Percentiles rank a stretch among this genome's conserved stretches.
phyloP scores from a whole-genome alignment of 2,113 vertebrate genomes.

The Promerops cafer region DNA sequence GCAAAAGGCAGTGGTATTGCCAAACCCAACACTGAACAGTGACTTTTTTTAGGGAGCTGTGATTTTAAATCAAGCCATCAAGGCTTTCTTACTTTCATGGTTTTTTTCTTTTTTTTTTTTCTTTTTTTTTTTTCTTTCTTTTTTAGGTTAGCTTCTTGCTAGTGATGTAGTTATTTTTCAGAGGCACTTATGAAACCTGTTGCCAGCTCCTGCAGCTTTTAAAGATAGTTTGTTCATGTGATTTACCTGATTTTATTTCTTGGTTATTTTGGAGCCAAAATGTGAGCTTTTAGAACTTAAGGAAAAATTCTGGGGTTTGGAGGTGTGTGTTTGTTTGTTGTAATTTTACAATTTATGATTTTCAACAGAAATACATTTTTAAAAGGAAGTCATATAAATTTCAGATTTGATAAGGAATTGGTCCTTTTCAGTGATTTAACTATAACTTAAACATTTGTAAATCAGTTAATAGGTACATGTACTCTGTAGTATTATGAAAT shows the following conservation, averaged over 20 bases:
- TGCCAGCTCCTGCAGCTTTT: not conserved
- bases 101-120: too few species aligned
- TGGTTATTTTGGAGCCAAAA: not conserved
- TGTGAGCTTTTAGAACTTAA: not conserved
- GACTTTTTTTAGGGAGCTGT: not conserved
- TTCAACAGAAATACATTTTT: not conserved
- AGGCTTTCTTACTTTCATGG: not conserved
- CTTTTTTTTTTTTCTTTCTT: not conserved
- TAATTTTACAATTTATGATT: not conserved
- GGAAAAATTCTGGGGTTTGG: not conserved
- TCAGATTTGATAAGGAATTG: not conserved
- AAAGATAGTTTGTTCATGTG: not conserved
- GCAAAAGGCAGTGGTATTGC: not conserved
- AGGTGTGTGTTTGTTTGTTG: not conserved
- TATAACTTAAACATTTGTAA: not conserved
- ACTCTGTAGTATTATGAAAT: not conserved
- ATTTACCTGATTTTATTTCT: not conserved
- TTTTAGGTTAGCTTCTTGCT: not conserved
- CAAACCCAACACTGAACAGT: not conserved
- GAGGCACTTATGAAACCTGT: not conserved
- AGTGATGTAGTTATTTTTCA: not conserved
- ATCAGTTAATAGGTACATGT: not conserved
- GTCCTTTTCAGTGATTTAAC: not conserved
- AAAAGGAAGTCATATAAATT: not conserved
- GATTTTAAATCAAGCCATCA: not conserved